Conservation (phyloP, 2,113 vertebrate genomes). For the Syngnathoides biaculeatus region DNA sequence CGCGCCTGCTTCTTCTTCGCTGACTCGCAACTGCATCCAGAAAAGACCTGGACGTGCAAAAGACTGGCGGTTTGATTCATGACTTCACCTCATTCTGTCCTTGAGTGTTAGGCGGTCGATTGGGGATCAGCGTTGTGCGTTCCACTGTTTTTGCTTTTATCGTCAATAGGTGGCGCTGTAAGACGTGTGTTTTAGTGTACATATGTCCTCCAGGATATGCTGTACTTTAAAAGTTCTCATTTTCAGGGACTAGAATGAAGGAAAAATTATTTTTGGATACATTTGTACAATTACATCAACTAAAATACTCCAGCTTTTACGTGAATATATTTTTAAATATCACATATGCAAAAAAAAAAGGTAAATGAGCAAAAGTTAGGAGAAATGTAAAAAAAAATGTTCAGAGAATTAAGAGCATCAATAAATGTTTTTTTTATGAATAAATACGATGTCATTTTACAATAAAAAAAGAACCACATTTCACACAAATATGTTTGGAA, state of each 20-base stretch:
- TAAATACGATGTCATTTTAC: too few relatives aligned
- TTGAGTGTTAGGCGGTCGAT: neutral
- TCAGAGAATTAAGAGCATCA: neutral
- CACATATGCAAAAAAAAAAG: neutral
- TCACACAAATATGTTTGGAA: too few relatives aligned
- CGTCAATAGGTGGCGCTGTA: conserved; percentile 25
- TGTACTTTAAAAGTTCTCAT: neutral
- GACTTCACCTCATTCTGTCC: neutral
- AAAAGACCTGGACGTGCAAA: conserved; percentile 58
- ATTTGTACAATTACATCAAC: too few relatives aligned
- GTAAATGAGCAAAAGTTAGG: neutral
- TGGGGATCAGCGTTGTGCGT: too few relatives aligned
- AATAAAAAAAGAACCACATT: too few relatives aligned
- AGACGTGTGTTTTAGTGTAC: neutral
- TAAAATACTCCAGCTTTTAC: too few relatives aligned
- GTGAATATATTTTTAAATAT: neutral
- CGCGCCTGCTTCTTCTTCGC: conserved; percentile 47
- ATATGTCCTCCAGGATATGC: neutral
- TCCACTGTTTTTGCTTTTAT: neutral
- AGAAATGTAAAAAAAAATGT: neutral
- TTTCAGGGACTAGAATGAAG: neutral
- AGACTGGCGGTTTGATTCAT: conserved; percentile 2
- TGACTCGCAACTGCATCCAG: conserved; percentile 45
- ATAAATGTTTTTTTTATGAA: too few relatives aligned
- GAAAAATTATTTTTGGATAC: too few relatives aligned